Percentiles rank a stretch among this genome's conserved stretches.
These are phyloP conservation scores for Sparidentex hasta DNA, from an alignment of 2,797 vertebrate genomes.

Conservation along the genomic window DNA sequence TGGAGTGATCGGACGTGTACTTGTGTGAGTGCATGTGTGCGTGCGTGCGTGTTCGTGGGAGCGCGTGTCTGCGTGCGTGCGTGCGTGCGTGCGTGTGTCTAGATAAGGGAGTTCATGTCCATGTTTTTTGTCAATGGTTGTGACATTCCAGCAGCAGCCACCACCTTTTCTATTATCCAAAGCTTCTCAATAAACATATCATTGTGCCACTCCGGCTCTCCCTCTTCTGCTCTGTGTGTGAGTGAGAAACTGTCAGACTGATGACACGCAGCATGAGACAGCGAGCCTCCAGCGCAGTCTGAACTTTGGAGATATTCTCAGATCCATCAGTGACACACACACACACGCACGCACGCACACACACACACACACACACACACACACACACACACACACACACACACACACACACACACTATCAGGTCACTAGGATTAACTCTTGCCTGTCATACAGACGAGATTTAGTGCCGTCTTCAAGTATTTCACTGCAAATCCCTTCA, in stretches of 20 bases:
- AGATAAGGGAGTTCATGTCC: slow-evolving; percentile 69
- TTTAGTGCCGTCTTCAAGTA: not conserved
- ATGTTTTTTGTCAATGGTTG: slow-evolving; percentile 79
- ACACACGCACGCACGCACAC: slow-evolving; percentile 26
- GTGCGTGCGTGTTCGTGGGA: not conserved
- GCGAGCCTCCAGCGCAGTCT: slow-evolving; percentile 60
- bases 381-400: slow-evolving; percentile 23
- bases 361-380: slow-evolving; percentile 4
- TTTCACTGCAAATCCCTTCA: not conserved
- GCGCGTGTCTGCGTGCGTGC: slow-evolving; percentile 7
- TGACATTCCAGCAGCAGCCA: slow-evolving; percentile 81
- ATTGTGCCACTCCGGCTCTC: slow-evolving; percentile 78
- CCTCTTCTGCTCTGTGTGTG: slow-evolving; percentile 53
- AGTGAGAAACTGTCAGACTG: slow-evolving; percentile 60
- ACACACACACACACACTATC: not conserved
- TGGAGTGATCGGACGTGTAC: slow-evolving; percentile 41
- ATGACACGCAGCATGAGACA: slow-evolving; percentile 59
- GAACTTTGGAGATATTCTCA: slow-evolving; percentile 69
- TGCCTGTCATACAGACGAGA: not conserved
- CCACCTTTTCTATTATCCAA: slow-evolving; percentile 85
- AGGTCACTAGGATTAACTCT: slow-evolving; percentile 16
- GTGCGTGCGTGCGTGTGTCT: slow-evolving; percentile 38
- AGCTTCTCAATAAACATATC: slow-evolving; percentile 88
- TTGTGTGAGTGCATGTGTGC: slow-evolving; percentile 12
- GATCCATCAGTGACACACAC: slow-evolving; percentile 46